Base-by-base conservation (phyloP, 2,113 vertebrate species). In the Cyanoderma ruficeps region DNA sequence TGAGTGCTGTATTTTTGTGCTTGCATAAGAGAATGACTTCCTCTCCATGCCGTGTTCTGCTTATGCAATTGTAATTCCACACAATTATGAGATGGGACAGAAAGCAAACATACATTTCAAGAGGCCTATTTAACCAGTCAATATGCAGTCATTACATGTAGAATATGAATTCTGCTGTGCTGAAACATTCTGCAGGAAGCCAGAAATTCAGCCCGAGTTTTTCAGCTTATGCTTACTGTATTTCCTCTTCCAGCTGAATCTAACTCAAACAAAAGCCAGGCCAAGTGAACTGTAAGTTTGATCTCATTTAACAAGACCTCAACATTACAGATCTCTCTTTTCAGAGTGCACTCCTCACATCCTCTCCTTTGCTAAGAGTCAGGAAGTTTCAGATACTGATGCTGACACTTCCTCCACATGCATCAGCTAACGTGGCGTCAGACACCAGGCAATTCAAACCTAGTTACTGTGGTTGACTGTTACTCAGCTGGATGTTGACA, bases 141-240 rank as follows among this genome's bases (percentile, higher is more conserved):
- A 63, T 27, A 71, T 6, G 17, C 55, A 93, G 33, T 39, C 59
- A 55, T 24, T 74, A 85, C 42, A 39, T 6, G 13, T 6, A 25
- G 69, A 65, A 71, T 42, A 65, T 7, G 9, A 25, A 65, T 77
- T 87, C 74, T 65, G 39, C 74, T 80, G 42, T 20, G 9, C 44
- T 71, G 50, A 85, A 92, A 52, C 25, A 25, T 46, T 74, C 35
- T 63, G 46, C 10, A 21, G 52, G 35, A 74, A 96, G 63, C 30
- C 28, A 89, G 53, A 84, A 93, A 83, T 52, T 53, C 63, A 74
- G 67, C 50, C n/a, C 14, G 27, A 37, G 27, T 83, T 89, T 89
- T 89, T 77, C 88, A 78, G 50, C 17, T 71, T 67, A 50, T 2
- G 2, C 11, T 87, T 24, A 71, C 31, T 61, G 4, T 27, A 52